Evolutionary conservation across 2,797 vertebrate genomes (phyloP), one percentile per base, ranked within the genome.

Genomic region (Gadopsis bispinosus): DNA sequence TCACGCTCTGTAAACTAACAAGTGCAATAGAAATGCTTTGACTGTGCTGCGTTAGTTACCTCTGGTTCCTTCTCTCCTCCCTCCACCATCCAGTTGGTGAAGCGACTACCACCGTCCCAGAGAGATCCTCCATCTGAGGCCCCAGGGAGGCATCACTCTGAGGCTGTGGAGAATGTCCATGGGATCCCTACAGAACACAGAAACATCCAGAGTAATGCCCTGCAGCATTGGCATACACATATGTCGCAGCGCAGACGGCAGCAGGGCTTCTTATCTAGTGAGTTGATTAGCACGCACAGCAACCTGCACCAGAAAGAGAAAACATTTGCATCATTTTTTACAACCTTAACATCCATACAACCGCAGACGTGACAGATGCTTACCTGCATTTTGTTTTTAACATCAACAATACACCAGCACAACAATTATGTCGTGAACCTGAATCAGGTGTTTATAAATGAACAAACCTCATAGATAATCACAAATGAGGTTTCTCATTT

Each of bases 201-300:
- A 31, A 84, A 29, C 69, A 67, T 35, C 33, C 94, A 96, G 84
- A 89, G 93, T 73, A 95, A 93, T 71, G 96, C 97, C 69, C 94
- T 98, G 56, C 91, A 91, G 73, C 95, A 96, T 76, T 99, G 98
- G 98, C 66, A 87, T 20, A 81, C 37, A 74, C 93, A 97, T 71
- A 92, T 97, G 89, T 72, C 60, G 37, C 90, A 94, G 86, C 86
- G 96, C 75, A 95, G 90, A 79, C 91, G 68, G 53, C 96, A 97
- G 89, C 96, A 97, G 90, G 87, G 90, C 35, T 20, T 90, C 16
- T 93, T 98, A 75, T 95, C 96, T 10, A 88, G 97, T 98, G 81
- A 96, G 87, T 26, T 48, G 50, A 43, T 63, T 4, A 22, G 26
- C 68, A 11, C 58, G 19, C 0, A 29, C 16, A 81, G 26, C 13